A percentile compares a stretch with the other conserved stretches of the same genome.
Evolutionary conservation across 2,888 invertebrate genomes (phyloP).

Genomic region (Eupithecia tripunctaria): DNA sequence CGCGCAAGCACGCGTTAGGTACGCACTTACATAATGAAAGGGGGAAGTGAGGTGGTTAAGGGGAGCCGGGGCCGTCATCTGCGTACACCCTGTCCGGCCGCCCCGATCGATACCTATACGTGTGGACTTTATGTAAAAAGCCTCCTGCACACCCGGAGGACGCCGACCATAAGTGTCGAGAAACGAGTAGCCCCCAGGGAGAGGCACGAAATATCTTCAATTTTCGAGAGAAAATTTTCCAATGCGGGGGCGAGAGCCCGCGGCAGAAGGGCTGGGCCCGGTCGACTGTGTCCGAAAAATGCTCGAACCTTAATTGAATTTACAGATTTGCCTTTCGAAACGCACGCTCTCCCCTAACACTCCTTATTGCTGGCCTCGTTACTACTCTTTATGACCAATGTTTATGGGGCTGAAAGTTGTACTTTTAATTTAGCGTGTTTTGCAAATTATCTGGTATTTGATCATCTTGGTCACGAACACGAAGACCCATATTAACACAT

Average conservation of each 20-base stretch:
- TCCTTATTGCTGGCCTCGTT: constrained; percentile 72
- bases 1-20: constrained; percentile 82
- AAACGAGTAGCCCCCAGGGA: constrained; percentile 82
- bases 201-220: constrained; percentile 84
- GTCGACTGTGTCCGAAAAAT: constrained; percentile 81
- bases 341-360: constrained; percentile 68
- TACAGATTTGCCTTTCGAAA: constrained; percentile 81
- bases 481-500: background rate
- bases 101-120: constrained; percentile 84
- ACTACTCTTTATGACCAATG: constrained; percentile 64
- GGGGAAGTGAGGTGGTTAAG: constrained; percentile 72
- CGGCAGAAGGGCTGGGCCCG: constrained; percentile 79
- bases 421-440: constrained; percentile 47
- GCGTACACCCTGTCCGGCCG: constrained; percentile 83
- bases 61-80: constrained; percentile 76
- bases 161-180: constrained; percentile 84
- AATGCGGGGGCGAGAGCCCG: constrained; percentile 81
- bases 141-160: constrained; percentile 83
- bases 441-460: constrained; percentile 14
- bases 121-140: constrained; percentile 85
- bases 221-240: constrained; percentile 85
- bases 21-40: constrained; percentile 85
- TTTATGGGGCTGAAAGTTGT: constrained; percentile 59
- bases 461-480: background rate
- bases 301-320: constrained; percentile 82